These are phyloP conservation scores for Diarsia brunnea DNA, from an alignment of 2,888 invertebrate species.

Conservation along the genomic window DNA sequence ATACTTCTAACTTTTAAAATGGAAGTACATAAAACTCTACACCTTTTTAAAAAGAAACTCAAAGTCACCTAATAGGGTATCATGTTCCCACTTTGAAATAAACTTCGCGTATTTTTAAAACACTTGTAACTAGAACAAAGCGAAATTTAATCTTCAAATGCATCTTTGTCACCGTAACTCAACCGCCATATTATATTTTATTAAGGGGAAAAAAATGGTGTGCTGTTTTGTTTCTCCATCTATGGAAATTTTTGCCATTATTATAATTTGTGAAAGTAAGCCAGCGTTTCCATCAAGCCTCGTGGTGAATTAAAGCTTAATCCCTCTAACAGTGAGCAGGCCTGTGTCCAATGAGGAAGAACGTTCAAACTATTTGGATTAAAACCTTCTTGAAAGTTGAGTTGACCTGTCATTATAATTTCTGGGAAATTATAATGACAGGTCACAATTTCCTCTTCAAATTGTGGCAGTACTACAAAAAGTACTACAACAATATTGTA, in stretches of 20 bases:
- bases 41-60: constrained; percentile 6
- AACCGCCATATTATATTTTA: constrained; percentile 35
- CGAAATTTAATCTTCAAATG: constrained; percentile 60
- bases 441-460: too few relatives aligned
- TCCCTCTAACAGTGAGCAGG: neutral
- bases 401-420: neutral
- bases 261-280: neutral
- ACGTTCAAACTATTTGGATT: neutral
- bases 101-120: constrained; percentile 24
- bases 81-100: constrained; percentile 20
- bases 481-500: too few relatives aligned
- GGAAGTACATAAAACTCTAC: constrained; percentile 17
- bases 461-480: too few relatives aligned
- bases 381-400: neutral
- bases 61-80: constrained; percentile 25
- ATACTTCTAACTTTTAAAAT: constrained; percentile 13
- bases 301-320: too few relatives aligned
- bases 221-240: constrained; percentile 25
- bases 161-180: constrained; percentile 46
- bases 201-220: constrained; percentile 19
- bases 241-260: neutral
- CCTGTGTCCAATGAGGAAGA: neutral
- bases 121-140: constrained; percentile 33
- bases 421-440: neutral
- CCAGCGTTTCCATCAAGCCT: neutral